Conservation (phyloP, 2,888 invertebrate species). For the Gortyna flavago region DNA sequence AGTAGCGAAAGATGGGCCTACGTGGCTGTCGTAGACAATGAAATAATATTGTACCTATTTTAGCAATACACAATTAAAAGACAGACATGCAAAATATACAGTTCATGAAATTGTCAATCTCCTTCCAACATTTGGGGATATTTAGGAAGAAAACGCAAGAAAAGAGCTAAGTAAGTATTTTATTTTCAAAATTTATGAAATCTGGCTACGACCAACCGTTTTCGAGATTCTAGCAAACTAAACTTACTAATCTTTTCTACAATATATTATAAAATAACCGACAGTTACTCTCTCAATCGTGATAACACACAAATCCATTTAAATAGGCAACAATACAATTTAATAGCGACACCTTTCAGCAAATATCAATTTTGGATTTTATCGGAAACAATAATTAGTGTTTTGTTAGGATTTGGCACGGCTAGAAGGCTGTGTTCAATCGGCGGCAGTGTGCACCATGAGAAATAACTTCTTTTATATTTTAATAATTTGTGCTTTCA, state of each 20-base stretch:
- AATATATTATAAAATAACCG: constrained; percentile 13
- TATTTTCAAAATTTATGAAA: background rate
- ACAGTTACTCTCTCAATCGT: constrained; percentile 6
- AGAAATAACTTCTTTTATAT: constrained; percentile 47
- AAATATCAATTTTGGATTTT: constrained; percentile 57
- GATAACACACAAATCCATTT: constrained; percentile 46
- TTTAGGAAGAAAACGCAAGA: background rate
- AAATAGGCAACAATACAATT: constrained; percentile 56
- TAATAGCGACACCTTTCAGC: constrained; percentile 46
- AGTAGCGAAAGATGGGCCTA: background rate
- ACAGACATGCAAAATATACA: background rate
- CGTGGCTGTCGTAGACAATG: background rate
- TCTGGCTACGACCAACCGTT: background rate
- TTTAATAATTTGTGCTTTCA: constrained; percentile 49
- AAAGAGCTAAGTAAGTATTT: constrained; percentile 10
- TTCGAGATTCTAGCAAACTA: background rate
- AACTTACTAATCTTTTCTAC: constrained; percentile 6
- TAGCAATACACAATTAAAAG: background rate
- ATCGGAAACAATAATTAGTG: constrained; percentile 59
- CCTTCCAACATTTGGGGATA: background rate
- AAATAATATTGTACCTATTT: background rate
- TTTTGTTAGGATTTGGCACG: constrained; percentile 57
- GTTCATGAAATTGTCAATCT: background rate
- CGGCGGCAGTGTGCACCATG: constrained; percentile 46
- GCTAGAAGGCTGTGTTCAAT: constrained; percentile 17